phyloP scores from a whole-genome alignment of 2,797 vertebrate genomes.

The Menidia menidia region DNA sequence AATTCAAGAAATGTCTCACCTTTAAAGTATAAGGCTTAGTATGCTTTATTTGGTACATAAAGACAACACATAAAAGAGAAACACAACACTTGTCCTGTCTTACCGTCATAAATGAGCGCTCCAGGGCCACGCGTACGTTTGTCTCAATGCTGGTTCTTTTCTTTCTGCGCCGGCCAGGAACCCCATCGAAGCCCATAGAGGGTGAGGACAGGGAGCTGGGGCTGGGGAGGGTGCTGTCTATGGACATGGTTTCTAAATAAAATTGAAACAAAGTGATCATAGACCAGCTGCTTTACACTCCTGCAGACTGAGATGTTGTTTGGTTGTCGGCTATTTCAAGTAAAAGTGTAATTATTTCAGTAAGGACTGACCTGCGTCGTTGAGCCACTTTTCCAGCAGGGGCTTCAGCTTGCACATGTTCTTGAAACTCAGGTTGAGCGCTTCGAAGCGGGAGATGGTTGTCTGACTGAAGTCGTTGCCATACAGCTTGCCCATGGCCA shows the following conservation, averaged over 20 bases:
- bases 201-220: constrained; percentile 90
- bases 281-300: not conserved
- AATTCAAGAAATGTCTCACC: not conserved
- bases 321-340: too few relatives aligned
- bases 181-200: constrained; percentile 88
- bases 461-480: constrained; percentile 97
- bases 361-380: constrained; percentile 85
- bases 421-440: constrained; percentile 96
- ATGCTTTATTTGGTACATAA: not conserved
- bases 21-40: not conserved
- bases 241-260: constrained; percentile 90
- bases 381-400: constrained; percentile 95
- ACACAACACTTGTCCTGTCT: constrained; percentile 39
- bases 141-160: constrained; percentile 97
- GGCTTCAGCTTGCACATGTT: constrained; percentile 98
- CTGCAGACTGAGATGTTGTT: not conserved
- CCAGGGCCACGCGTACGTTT: constrained; percentile 92
- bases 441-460: constrained; percentile 95
- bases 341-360: not conserved
- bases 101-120: constrained; percentile 92
- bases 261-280: not conserved
- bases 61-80: not conserved
- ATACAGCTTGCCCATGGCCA: constrained; percentile 96
- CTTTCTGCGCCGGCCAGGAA: constrained; percentile 91
- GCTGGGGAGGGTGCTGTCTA: constrained; percentile 91